Evolutionary conservation across 64 coral and sea anemone species (phyloP).

Genomic region (Dendronephthya gigantea): DNA sequence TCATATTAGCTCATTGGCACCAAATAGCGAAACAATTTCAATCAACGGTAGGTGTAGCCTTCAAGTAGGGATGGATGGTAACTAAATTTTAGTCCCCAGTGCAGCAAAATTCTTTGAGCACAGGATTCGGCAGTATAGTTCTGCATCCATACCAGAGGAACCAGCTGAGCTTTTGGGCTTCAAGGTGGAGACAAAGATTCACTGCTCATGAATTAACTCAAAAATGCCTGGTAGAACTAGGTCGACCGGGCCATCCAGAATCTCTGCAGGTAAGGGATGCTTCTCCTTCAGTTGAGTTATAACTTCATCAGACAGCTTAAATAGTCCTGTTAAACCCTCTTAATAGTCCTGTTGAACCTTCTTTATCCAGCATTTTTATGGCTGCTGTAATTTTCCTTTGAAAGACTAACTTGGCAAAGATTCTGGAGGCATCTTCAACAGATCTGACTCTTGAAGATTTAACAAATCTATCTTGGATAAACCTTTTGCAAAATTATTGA

Average conservation of each 20-base stretch:
- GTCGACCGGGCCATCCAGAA: constrained; percentile 39
- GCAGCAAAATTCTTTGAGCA: constrained; percentile 38
- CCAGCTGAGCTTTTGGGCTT: constrained; percentile 34
- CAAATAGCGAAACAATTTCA: background rate
- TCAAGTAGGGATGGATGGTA: background rate
- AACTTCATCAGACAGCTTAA: constrained; percentile 20
- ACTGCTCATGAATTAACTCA: constrained; percentile 41
- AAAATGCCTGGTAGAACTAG: constrained; percentile 32
- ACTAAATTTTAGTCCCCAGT: background rate
- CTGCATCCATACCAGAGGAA: too few relatives aligned
- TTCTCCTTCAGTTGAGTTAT: constrained; percentile 32
- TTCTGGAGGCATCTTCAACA: constrained; percentile 47
- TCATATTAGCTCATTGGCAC: too few relatives aligned
- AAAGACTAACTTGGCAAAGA: constrained; percentile 57
- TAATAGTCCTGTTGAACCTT: constrained; percentile 13
- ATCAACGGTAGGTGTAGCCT: background rate
- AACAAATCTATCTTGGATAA: constrained; percentile 67
- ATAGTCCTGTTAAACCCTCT: too few relatives aligned
- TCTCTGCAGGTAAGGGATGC: constrained; percentile 31
- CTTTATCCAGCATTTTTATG: constrained; percentile 41
- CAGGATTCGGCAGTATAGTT: constrained; percentile 33
- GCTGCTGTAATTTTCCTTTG: constrained; percentile 57
- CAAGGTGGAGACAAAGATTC: constrained; percentile 27
- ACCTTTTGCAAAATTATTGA: constrained; percentile 55
- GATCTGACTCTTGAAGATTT: constrained; percentile 54